Conservation (phyloP, 2,113 vertebrate genomes). For the Takifugu flavidus region DNA sequence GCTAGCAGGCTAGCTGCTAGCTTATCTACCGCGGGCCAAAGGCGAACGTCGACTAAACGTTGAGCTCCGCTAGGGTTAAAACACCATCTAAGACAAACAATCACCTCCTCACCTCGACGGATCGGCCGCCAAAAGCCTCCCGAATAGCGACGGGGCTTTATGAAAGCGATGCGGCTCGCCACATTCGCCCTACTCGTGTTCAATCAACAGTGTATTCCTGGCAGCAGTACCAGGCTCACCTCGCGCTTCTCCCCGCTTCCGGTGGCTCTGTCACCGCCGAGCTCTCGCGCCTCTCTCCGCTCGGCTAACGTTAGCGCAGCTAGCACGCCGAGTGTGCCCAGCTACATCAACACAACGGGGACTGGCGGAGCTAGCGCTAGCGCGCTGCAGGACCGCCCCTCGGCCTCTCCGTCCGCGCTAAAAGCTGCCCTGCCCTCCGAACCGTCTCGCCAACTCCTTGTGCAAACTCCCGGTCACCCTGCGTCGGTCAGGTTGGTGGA, state of each 20-base stretch:
- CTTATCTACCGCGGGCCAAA: slow-evolving; percentile 42
- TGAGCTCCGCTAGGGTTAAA: slow-evolving; percentile 27
- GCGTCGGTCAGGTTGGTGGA: slow-evolving; percentile 46
- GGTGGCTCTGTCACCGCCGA: slow-evolving; percentile 58
- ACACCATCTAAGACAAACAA: slow-evolving; percentile 4
- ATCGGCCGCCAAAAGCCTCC: slow-evolving; percentile 1
- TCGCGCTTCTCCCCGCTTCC: slow-evolving; percentile 68
- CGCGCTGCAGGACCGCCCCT: neutral
- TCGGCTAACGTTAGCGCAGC: slow-evolving; percentile 65
- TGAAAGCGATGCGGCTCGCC: slow-evolving; percentile 19
- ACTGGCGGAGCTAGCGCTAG: neutral
- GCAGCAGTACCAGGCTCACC: slow-evolving; percentile 65
- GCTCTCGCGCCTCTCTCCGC: slow-evolving; percentile 53
- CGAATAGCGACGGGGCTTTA: slow-evolving; percentile 1
- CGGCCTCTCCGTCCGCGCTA: neutral
- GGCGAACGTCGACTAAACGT: slow-evolving; percentile 61
- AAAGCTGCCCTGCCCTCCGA: neutral
- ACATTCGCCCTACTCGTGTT: slow-evolving; percentile 23
- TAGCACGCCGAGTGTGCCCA: slow-evolving; percentile 27
- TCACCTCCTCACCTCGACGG: slow-evolving; percentile 18
- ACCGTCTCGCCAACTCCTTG: slow-evolving; percentile 12
- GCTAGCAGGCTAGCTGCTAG: slow-evolving; percentile 39
- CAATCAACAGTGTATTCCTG: slow-evolving; percentile 52
- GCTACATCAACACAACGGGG: slow-evolving; percentile 28
- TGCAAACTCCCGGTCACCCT: slow-evolving; percentile 41